Percentiles rank a stretch among this genome's conserved stretches.
Conservation (phyloP, 2,797 vertebrate species). For the Glyptemys insculpta region DNA sequence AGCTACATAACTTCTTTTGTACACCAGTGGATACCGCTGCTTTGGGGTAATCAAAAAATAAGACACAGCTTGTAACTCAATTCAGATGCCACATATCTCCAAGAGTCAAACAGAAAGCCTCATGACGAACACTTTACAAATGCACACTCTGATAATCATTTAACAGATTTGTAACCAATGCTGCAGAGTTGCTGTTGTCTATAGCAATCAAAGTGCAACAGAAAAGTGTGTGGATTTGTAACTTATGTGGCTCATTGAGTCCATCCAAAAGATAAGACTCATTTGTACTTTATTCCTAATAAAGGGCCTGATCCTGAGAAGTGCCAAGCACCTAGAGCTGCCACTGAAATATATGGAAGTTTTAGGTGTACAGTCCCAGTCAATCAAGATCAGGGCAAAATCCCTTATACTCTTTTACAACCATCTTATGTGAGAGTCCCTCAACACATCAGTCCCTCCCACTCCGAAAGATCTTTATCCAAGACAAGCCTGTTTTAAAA, state of each 20-base stretch:
- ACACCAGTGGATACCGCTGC: background rate
- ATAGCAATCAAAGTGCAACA: background rate
- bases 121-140: background rate
- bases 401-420: background rate
- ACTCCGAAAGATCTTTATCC: background rate
- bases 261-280: background rate
- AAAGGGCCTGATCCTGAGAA: background rate
- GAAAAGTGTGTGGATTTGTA: background rate
- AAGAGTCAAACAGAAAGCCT: background rate
- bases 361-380: background rate
- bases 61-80: background rate
- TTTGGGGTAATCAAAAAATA: background rate
- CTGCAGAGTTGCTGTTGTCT: background rate
- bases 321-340: background rate
- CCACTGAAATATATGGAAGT: background rate
- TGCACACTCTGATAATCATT: background rate
- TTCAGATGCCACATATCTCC: background rate
- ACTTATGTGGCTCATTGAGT: rapidly evolving
- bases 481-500: background rate
- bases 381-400: background rate
- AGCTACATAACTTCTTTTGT: background rate
- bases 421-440: background rate
- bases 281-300: background rate
- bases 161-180: background rate
- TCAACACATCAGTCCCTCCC: background rate